phyloP scores from a whole-genome alignment of 1,140 invertebrate genomes.

The Ladona fulva region DNA sequence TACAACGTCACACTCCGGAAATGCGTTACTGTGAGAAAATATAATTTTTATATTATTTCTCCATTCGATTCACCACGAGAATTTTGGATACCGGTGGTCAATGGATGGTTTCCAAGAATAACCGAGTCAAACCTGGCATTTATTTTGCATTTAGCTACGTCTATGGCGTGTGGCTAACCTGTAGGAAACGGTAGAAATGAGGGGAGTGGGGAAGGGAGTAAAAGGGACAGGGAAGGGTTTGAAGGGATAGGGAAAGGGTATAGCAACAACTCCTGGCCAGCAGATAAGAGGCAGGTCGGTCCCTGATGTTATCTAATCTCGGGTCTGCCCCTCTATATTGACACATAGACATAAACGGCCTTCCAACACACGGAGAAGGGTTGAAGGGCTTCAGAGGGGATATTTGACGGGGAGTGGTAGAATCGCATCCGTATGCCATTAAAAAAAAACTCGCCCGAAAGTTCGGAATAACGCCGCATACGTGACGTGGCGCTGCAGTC shows the following conservation, averaged over 20 bases:
- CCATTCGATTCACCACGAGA: no score
- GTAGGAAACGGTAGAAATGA: background rate
- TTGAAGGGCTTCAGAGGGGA: background rate
- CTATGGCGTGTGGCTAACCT: no score
- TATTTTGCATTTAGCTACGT: no score
- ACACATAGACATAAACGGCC: background rate
- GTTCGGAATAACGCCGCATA: background rate
- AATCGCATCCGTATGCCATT: background rate
- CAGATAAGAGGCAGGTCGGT: background rate
- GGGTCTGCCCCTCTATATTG: background rate
- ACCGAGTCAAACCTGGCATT: no score
- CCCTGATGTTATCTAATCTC: background rate
- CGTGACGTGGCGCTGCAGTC: background rate
- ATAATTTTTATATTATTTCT: no score
- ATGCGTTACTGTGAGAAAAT: no score
- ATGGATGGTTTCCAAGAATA: no score
- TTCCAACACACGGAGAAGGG: background rate
- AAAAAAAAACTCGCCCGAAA: background rate
- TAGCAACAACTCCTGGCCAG: background rate
- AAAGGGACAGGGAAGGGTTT: background rate
- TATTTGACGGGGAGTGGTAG: background rate
- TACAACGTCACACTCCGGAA: no score
- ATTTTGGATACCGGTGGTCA: no score
- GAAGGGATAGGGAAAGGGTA: background rate
- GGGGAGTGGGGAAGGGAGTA: background rate